Evolutionary conservation across 1,140 invertebrate genomes (phyloP).

Genomic region (Zaprionus capensis): DNA sequence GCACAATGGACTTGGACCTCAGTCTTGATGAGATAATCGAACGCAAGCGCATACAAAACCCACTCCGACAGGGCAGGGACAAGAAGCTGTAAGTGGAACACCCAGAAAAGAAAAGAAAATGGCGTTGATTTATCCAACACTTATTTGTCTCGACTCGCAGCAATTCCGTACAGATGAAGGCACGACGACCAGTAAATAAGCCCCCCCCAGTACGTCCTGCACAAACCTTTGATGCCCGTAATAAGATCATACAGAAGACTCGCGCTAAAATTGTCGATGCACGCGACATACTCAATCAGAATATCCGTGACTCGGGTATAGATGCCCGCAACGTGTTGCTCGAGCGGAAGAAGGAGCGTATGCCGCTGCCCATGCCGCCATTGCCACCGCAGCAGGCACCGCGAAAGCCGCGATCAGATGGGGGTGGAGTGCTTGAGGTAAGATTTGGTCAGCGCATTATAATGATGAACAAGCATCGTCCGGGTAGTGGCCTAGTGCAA

Average conservation of each 20-base stretch:
- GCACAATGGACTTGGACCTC: constrained; percentile 56
- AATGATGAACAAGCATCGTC: constrained; percentile 51
- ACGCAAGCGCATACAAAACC: constrained; percentile 50
- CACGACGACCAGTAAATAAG: constrained; percentile 41
- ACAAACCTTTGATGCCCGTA: constrained; percentile 86
- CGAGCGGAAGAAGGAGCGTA: constrained; percentile 58
- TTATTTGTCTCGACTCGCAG: neutral
- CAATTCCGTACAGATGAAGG: constrained; percentile 26
- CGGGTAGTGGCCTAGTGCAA: constrained; percentile 16
- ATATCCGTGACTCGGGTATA: constrained; percentile 86
- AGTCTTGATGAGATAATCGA: constrained; percentile 71
- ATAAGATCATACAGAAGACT: constrained; percentile 89
- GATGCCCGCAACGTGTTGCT: constrained; percentile 87
- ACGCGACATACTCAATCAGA: constrained; percentile 88
- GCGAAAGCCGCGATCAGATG: constrained; percentile 82
- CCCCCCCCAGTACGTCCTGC: constrained; percentile 8
- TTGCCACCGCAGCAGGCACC: neutral
- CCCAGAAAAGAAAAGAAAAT: constrained; percentile 50
- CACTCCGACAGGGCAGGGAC: constrained; percentile 23
- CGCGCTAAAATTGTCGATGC: constrained; percentile 88
- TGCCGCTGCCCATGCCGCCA: constrained; percentile 15
- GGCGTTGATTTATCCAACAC: constrained; percentile 41
- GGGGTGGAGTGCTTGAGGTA: constrained; percentile 20
- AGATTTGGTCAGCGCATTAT: constrained; percentile 56
- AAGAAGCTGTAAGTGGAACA: constrained; percentile 64